Base-by-base conservation (phyloP, 2,113 vertebrate species). In the Stegastes partitus region DNA sequence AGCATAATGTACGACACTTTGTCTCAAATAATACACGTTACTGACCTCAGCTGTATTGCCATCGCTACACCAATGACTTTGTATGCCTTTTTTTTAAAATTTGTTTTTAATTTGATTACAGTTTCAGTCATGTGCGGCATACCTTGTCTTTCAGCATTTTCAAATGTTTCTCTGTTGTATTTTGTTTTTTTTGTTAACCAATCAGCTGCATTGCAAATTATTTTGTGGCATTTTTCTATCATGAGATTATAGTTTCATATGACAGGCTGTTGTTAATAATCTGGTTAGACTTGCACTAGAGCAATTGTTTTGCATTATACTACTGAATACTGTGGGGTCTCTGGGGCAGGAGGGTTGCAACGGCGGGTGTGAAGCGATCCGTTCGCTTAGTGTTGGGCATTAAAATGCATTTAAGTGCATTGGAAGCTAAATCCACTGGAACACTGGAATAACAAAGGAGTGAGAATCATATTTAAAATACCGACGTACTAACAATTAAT, bases 231-330 rank as follows among this genome's bases (percentile, higher is more conserved):
- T 79, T 72, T 81, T 68, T 50, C 23, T 42, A 21, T 39, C 55
- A 54, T 55, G 47, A 49, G 44, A 58, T 23, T 53, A 51, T 74
- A 64, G 31, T 75, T 81, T 65, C 6, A 45, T 54, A 21, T 71
- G 58, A 68, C 70, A 70, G 50, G 70, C 58, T 70, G 44, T 65
- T 84, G 44, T 70, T 68, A 26, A 66, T 80, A 53, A 61, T 79
- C 57, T 64, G 70, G 45, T 68, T 84, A 88, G 78, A 90, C 72
- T 93, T 93, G 91, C 91, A 93, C 91, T 90, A 75, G 70, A 83
- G 61, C 45, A 59, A 50, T 56, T 81, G 51, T 87, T 68, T 77
- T 88, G 85, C 79, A 72, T 86, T 85, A 78, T 93, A 93, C 93
- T 93, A 93, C 93, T 93, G 93, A 92, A 62, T 75, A 56, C 62